Conservation (phyloP, 2,888 invertebrate species). For the Tetropium fuscum region DNA sequence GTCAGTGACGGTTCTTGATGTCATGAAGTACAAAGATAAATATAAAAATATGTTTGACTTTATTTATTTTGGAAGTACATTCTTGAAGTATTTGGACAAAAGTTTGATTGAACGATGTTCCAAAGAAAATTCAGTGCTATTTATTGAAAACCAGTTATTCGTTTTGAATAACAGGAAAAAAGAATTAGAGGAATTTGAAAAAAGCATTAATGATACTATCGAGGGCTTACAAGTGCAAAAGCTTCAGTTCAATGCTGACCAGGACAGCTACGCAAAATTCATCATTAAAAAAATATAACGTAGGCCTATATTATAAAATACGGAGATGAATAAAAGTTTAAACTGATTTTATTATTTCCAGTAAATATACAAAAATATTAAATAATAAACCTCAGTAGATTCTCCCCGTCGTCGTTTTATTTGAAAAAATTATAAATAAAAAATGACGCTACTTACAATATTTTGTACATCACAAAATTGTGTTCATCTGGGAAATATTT, state of each 20-base stretch:
- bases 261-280: constrained; percentile 69
- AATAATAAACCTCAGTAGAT: no score
- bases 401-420: no score
- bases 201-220: constrained; percentile 71
- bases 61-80: constrained; percentile 75
- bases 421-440: no score
- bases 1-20: constrained; percentile 71
- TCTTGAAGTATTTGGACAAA: constrained; percentile 69
- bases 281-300: constrained; percentile 41
- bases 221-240: constrained; percentile 64
- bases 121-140: constrained; percentile 69
- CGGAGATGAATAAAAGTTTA: not conserved
- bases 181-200: constrained; percentile 69
- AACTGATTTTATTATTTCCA: not conserved
- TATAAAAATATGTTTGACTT: constrained; percentile 76
- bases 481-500: no score
- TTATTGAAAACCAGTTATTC: constrained; percentile 78
- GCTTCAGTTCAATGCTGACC: constrained; percentile 60
- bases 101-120: constrained; percentile 71
- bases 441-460: no score
- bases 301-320: constrained; percentile 8
- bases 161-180: constrained; percentile 73
- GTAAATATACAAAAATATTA: not conserved
- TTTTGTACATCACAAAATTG: no score
- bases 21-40: constrained; percentile 71